phyloP scores from a whole-genome alignment of 2,113 vertebrate species.

The Rhinopomastus cyanomelas region DNA sequence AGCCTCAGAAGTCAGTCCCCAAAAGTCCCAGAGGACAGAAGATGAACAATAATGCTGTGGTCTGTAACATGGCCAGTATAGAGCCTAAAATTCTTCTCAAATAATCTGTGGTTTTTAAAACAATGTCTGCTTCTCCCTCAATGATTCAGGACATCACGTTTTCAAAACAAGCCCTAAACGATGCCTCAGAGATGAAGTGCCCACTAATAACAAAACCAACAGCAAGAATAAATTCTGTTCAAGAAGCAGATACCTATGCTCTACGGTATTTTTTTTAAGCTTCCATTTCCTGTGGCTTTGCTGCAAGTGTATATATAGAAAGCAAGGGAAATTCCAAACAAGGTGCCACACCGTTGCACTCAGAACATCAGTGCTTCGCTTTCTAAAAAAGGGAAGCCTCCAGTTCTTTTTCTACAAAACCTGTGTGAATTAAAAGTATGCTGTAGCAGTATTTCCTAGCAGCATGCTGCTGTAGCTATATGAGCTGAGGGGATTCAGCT shows the following conservation, averaged over 20 bases:
- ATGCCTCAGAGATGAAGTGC: neutral
- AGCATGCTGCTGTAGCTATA: neutral
- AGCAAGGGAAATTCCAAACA: constrained; percentile 70
- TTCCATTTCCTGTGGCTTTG: constrained; percentile 67
- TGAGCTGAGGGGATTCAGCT: neutral
- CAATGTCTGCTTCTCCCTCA: neutral
- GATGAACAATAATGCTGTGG: neutral
- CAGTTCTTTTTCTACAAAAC: constrained; percentile 58
- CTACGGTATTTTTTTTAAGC: constrained; percentile 43
- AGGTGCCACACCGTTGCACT: constrained; percentile 38
- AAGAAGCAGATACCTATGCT: constrained; percentile 43
- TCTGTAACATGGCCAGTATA: neutral
- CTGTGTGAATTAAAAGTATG: constrained; percentile 62
- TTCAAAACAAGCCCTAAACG: neutral
- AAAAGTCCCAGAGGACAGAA: neutral
- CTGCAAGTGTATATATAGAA: constrained; percentile 62
- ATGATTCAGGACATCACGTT: neutral
- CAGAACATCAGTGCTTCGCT: constrained; percentile 49
- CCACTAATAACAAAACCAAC: constrained; percentile 49
- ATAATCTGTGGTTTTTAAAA: neutral
- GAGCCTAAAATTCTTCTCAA: neutral
- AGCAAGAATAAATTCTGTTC: constrained; percentile 43
- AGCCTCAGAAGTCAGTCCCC: neutral
- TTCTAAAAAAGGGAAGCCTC: constrained; percentile 63
- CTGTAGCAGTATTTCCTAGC: constrained; percentile 17